Base-by-base conservation (phyloP, 2,888 invertebrate species). In the Troglohyphantes excavatus region DNA sequence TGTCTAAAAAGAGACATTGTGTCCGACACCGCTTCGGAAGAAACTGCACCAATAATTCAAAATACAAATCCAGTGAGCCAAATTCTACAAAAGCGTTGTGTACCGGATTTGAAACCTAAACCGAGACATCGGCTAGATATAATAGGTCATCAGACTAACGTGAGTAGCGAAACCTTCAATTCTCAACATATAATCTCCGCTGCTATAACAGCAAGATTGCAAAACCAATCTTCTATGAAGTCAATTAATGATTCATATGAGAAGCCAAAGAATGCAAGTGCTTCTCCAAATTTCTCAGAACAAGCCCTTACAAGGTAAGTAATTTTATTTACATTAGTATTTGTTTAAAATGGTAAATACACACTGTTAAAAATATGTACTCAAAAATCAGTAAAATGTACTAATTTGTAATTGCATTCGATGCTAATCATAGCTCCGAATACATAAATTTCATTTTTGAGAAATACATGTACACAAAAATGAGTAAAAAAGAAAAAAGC, bases 151-250 rank as follows among this genome's bases (percentile, higher is more conserved):
- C 75, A 75, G 61, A 75, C 27, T 61, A 19, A 29, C 13, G 75
- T 75, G 13, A 29, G 29, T 6, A 75, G 19, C 11, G 21, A 27
- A 21, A 29, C 59, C 19, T 61, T 75, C 9, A n/a, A 13, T 19
- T 75, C 75, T 26, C 75, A 75, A 6, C 29, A 27, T 7, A 53
- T 27, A 67, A 67, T 79, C 26, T 26, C 46, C 2, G 23, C 67
- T 46, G 65, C 53, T 1, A 53, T 79, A 67, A 19, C 19, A 33
- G 9, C 79, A n/a, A 67, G 46, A 63, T 23, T 21, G 53, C 53
- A 53, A 17, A 53, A 53, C 17, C 5, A 11, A n/a, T 53, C 53
- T 11, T 53, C 53, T 5, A 53, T 13, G 53, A 53, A n/a, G 53
- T 17, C 2, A 53, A 17, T n/a, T 13, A n/a, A 53, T 53, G 53